phyloP scores from a whole-genome alignment of 2,888 invertebrate genomes.

The Callosobruchus maculatus region DNA sequence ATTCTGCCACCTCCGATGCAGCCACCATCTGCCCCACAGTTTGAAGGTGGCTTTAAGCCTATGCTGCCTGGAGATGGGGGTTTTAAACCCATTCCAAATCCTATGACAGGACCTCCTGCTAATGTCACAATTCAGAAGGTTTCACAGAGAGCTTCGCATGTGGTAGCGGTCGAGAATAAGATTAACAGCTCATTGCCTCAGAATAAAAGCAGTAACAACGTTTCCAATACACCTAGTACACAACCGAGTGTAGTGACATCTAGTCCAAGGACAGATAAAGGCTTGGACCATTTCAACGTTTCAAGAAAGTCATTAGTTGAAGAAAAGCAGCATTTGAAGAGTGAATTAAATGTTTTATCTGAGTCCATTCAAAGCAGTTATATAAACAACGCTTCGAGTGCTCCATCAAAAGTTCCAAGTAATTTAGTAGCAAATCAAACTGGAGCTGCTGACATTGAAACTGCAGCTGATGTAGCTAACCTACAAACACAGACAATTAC shows the following conservation, averaged over 20 bases:
- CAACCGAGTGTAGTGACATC: not conserved
- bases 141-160: not conserved
- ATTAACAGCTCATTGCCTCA: not conserved
- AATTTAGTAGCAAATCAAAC: no score
- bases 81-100: conserved; percentile 61
- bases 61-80: conserved; percentile 70
- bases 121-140: not conserved
- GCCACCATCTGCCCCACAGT: conserved; percentile 55
- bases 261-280: not conserved
- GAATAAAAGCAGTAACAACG: not conserved
- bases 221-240: not conserved
- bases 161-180: not conserved
- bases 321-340: not conserved
- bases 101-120: conserved; percentile 1
- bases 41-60: conserved; percentile 77
- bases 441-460: not conserved
- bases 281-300: not conserved
- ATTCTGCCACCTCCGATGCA: conserved; percentile 1
- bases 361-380: not conserved
- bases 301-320: not conserved
- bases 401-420: not conserved
- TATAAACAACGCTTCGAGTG: not conserved
- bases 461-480: not conserved
- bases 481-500: conserved; percentile 8
- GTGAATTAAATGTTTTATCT: not conserved